Base-by-base conservation (phyloP, 2,888 invertebrate genomes). In the Ctenicera cuprea region DNA sequence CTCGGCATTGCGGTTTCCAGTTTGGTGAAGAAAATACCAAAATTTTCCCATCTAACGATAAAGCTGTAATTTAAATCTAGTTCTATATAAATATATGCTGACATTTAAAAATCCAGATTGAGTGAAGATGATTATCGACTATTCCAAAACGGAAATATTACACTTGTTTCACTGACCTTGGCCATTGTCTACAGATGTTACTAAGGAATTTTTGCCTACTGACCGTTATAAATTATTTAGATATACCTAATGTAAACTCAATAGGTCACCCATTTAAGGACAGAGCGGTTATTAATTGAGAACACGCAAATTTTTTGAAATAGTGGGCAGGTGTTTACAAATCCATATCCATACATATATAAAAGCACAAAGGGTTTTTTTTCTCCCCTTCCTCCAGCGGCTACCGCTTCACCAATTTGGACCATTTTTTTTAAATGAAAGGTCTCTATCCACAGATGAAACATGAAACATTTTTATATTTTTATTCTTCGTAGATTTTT, bases 91-190 rank as follows among this genome's bases (percentile, higher is more conserved):
- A n/a, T 45, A 16, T n/a, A 45, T n/a, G n/a, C 26, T 18, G 52
- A 52, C 52, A 16, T 52, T 52, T 52, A 52, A 52, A 45, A 26
- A 26, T 52, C 9, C 3, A 43, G 41, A n/a, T 12, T 43, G 41
- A 12, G 41, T 43, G 14, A 43, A 43, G 22, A 52, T 3, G 22
- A 11, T 52, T 26, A 26, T 52, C 22, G 22, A 52, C 2, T 52
- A 52, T 52, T n/a, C 26, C 22, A 52, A 52, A 52, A 26, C 26
- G 52, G 52, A 52, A 52, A 26, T 52, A 22, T 26, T 52, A 26
- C 12, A 18, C 26, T 22, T 26, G 26, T 52, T 11, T 3, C 11
- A 12, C 22, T 11, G 12, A n/a, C 52, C 52, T 52, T 52, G 52
- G 18, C 9, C 18, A 52, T n/a, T n/a, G 52, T n/a, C n/a, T n/a